A percentile compares a stretch with the other conserved stretches of the same genome.
phyloP scores from a whole-genome alignment of 2,113 vertebrate genomes.

The Cheirogaleus medius region DNA sequence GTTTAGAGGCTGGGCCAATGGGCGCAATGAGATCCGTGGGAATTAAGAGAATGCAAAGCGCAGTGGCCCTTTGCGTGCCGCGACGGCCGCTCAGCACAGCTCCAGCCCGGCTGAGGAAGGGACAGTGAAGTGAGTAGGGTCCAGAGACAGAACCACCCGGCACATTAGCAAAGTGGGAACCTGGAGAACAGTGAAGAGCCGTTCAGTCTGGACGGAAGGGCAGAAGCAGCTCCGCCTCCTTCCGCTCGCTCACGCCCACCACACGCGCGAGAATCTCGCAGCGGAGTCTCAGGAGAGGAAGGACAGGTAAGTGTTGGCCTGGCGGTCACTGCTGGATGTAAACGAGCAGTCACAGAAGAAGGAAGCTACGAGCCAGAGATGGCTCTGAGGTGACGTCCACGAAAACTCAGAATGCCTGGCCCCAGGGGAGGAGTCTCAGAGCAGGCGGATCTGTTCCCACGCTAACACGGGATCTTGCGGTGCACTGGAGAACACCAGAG shows the following conservation, averaged over 20 bases:
- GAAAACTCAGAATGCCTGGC: background rate
- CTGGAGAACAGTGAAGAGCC: conserved; percentile 84
- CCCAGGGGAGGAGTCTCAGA: background rate
- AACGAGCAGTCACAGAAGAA: conserved; percentile 7
- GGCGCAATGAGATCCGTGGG: conserved; percentile 80
- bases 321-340: background rate
- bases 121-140: conserved; percentile 82
- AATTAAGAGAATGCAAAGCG: conserved; percentile 72
- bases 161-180: conserved; percentile 84
- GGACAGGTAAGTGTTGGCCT: background rate
- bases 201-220: conserved; percentile 80
- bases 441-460: background rate
- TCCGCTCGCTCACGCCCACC: background rate
- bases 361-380: background rate
- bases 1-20: conserved; percentile 78
- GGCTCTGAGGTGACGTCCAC: background rate
- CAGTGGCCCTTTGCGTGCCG: conserved; percentile 76
- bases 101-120: conserved; percentile 82
- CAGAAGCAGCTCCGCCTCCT: conserved; percentile 70
- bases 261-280: background rate
- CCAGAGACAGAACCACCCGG: conserved; percentile 84
- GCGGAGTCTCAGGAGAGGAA: background rate
- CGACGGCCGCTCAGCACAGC: conserved; percentile 75
- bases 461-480: background rate
- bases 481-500: background rate